Percentiles rank a stretch among this genome's conserved stretches.
phyloP scores from a whole-genome alignment of 2,797 vertebrate species.

The Scleropages formosus region DNA sequence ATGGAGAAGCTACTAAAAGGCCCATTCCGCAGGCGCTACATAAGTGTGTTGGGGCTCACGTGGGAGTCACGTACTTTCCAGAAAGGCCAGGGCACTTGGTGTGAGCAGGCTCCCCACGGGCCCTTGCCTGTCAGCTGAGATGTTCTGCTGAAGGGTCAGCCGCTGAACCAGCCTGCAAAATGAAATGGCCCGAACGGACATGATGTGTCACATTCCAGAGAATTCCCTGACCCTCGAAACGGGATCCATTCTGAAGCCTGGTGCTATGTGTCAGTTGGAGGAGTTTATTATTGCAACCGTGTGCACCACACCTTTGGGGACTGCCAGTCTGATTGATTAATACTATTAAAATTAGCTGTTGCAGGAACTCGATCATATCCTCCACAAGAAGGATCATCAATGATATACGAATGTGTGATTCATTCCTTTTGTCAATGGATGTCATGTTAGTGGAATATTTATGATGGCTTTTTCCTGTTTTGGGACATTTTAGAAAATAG shows the following conservation, averaged over 20 bases:
- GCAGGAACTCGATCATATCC: conserved; percentile 14
- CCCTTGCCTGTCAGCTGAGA: not conserved
- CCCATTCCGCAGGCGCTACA: not conserved
- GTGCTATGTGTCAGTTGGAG: conserved; percentile 52
- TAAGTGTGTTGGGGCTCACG: not conserved
- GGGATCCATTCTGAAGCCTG: conserved; percentile 35
- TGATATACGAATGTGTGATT: conserved; percentile 34
- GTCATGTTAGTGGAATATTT: no score
- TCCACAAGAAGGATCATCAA: conserved; percentile 10
- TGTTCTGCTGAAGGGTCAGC: not conserved
- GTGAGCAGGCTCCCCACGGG: no score
- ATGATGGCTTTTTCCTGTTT: no score
- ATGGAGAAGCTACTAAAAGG: no score
- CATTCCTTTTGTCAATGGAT: conserved; percentile 23
- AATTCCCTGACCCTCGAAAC: conserved; percentile 39
- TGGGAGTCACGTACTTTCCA: not conserved
- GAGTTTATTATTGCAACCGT: conserved; percentile 38
- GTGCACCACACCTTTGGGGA: conserved; percentile 28
- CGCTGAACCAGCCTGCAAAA: not conserved
- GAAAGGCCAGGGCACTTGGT: no score
- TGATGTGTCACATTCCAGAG: conserved; percentile 30
- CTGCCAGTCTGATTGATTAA: conserved; percentile 46
- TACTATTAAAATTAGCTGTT: conserved; percentile 41
- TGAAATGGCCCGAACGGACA: not conserved
- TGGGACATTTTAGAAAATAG: no score